These are phyloP conservation scores for Hyla sarda DNA, from an alignment of 2,113 vertebrate genomes.

Conservation along the genomic window DNA sequence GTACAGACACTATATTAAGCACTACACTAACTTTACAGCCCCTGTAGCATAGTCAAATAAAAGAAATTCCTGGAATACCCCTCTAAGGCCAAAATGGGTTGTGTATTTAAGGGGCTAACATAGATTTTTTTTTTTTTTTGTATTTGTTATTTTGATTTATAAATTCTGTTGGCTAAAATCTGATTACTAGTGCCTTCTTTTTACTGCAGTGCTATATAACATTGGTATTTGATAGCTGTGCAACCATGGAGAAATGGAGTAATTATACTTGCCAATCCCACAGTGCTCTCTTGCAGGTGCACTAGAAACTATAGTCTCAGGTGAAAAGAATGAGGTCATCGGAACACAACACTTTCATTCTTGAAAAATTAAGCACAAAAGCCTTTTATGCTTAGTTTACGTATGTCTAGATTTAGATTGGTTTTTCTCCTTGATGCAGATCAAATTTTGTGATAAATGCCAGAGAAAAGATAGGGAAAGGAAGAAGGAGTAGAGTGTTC, in stretches of 20 bases:
- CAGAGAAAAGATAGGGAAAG: too few species aligned
- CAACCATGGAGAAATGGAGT: neutral
- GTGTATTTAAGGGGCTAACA: too few species aligned
- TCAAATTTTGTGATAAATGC: too few species aligned
- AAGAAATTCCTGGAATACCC: too few species aligned
- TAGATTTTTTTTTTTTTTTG: too few species aligned
- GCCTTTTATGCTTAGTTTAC: neutral
- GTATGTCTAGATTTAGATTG: neutral
- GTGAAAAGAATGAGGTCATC: conserved; percentile 7
- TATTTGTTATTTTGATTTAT: neutral
- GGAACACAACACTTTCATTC: neutral
- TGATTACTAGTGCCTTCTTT: neutral
- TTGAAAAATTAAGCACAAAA: neutral
- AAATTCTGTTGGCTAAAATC: neutral
- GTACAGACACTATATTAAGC: too few species aligned
- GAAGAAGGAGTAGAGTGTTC: too few species aligned
- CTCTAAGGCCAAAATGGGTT: too few species aligned
- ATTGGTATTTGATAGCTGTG: neutral
- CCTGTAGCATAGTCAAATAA: too few species aligned
- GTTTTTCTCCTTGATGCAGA: neutral
- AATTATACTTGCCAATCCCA: neutral
- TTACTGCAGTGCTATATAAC: neutral
- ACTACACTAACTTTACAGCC: too few species aligned
- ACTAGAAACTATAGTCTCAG: neutral
- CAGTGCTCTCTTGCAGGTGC: neutral